Evolutionary conservation across 2,113 vertebrate species (phyloP), one percentile per base, ranked within the genome.

Genomic region (Notothenia coriiceps): DNA sequence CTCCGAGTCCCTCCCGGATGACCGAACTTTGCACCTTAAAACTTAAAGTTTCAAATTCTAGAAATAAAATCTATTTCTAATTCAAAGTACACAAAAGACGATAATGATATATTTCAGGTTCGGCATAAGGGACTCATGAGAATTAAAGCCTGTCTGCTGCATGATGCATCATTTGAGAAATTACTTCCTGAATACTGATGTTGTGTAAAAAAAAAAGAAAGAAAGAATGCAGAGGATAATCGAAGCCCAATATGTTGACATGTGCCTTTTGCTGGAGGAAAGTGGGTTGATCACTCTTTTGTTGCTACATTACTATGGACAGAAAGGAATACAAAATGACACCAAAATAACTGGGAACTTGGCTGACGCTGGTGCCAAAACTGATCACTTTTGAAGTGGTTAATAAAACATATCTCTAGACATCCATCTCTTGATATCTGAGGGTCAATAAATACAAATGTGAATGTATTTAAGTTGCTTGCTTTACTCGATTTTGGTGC

Each of bases 201-300:
- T 2, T 0, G 1, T 4, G 50, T 29, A 15, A 9, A 17, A 14
- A 33, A 44, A 15, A 43, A 49, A 70, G 10, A 12, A 17, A 69
- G 20, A 65, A 1, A 5, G 35, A 6, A 7, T 7, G 35, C 35
- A 40, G 35, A 40, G 35, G 35, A 40, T 7, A 40, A 40, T 40
- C 35, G 7, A 40, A 40, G 35, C 35, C 25, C 4, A 5, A 2
- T 35, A n/a, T 33, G 2, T 70, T 55, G n/a, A 47, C 17, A 57
- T 57, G 55, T 75, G 43, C 51, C 44, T 71, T 71, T 66, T 74
- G 12, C 1, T 63, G 20, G 20, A 66, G 1, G 12, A 73, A 65
- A 61, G 54, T 10, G 1, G 33, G 33, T 20, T 56, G 29, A 29
- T 29, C 29, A 29, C 3, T 29, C 29, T 29, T 29, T 29, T 29